Evolutionary conservation across 2,113 vertebrate species (phyloP), one percentile per base, ranked within the genome.

Genomic region (Notarius lentiginosus): DNA sequence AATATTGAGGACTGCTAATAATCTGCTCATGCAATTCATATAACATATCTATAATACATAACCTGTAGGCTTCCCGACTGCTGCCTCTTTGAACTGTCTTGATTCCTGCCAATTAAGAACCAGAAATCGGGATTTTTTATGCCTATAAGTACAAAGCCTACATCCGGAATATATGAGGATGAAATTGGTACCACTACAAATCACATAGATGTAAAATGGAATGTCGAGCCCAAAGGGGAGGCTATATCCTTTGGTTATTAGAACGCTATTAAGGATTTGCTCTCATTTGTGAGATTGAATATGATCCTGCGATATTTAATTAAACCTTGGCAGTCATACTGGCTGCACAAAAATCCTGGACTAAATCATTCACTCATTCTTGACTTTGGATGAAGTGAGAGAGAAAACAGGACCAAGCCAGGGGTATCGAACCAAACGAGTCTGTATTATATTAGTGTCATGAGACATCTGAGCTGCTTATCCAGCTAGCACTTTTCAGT

Each of bases 221-320:
- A 76, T 83, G 70, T 76, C 76, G 55, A 56, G 80, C 80, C 80
- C 73, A 83, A 83, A 72, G 80, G 47, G 58, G 80, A 68, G 79
- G 86, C 68, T 68, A 86, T 86, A 68, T 86, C 77, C 76, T 66
- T 30, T 58, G 27, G 80, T 83, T 83, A 87, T 87, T 76, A 87
- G 70, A 87, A 75, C 20, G 86, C 79, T 83, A 83, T 87, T 76
- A 87, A 58, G 56, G 30, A 86, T 83, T 89, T 89, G 79, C 49
- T 80, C 47, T 86, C 68, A 79, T 79, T 87, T 89, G 41, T 70
- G 41, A 65, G 86, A 87, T 66, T 82, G 60, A 76, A 84, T 68
- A 65, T 49, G 65, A 82, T 51, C 80, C 70, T 65, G 80, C 1
- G 27, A 68, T 84, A 87, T 84, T 76, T 66, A 79, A 81, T 89